These are phyloP conservation scores for Cheilosia urbana DNA, from an alignment of 2,888 invertebrate species.

Conservation along the genomic window DNA sequence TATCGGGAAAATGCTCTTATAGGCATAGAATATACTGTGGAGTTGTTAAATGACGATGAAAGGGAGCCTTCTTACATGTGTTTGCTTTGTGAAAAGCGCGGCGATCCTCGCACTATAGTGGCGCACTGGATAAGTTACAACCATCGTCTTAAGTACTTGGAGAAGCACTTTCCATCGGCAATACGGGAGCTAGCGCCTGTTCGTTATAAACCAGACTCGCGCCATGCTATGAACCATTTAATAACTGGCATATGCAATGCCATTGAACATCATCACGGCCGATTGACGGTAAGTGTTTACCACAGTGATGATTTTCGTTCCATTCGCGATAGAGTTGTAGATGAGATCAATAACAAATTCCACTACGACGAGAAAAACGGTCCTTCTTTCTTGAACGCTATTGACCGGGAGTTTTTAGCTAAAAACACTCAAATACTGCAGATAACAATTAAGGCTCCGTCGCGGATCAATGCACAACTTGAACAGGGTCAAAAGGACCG, in stretches of 20 bases:
- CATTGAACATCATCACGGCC: constrained; percentile 90
- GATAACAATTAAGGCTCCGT: constrained; percentile 83
- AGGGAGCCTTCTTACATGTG: constrained; percentile 91
- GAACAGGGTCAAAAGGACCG: constrained; percentile 48
- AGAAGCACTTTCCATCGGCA: constrained; percentile 85
- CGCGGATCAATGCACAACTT: constrained; percentile 73
- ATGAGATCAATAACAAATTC: constrained; percentile 87
- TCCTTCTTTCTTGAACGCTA: constrained; percentile 85
- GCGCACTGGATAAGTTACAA: constrained; percentile 91
- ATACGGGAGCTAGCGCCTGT: constrained; percentile 86
- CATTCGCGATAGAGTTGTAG: constrained; percentile 86
- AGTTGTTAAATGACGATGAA: constrained; percentile 87
- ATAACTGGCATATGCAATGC: constrained; percentile 87
- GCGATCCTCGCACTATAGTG: constrained; percentile 91
- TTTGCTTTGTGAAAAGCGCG: constrained; percentile 91
- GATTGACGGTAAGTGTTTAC: constrained; percentile 87
- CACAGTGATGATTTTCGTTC: constrained; percentile 89
- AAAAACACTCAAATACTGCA: constrained; percentile 68
- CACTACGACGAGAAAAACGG: constrained; percentile 88
- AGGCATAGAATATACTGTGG: constrained; percentile 92
- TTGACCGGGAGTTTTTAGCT: constrained; percentile 82
- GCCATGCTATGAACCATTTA: constrained; percentile 84
- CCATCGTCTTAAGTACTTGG: constrained; percentile 89
- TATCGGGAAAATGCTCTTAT: constrained; percentile 85
- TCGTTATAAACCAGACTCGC: constrained; percentile 86